Percentiles rank a stretch among this genome's conserved stretches.
Evolutionary conservation across 2,888 invertebrate genomes (phyloP).

Genomic region (Scrobipalpa costella): DNA sequence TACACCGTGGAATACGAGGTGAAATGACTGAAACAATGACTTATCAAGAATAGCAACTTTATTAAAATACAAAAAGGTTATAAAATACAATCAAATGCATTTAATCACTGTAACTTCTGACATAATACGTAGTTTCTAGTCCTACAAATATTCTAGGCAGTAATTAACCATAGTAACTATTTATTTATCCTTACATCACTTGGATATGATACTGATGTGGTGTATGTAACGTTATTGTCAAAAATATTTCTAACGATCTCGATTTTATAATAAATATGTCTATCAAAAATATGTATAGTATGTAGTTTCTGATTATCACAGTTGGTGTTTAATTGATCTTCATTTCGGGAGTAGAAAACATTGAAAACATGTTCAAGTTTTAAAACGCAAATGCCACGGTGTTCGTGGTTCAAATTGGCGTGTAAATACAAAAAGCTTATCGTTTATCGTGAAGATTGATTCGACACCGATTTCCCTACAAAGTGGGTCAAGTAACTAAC

Average conservation of each 20-base stretch:
- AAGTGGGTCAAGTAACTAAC: not conserved
- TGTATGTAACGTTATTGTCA: slow-evolving; percentile 32
- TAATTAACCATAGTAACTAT: slow-evolving; percentile 49
- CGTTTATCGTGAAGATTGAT: not conserved
- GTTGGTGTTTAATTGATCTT: not conserved
- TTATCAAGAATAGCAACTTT: slow-evolving; percentile 79
- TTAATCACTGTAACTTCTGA: slow-evolving; percentile 74
- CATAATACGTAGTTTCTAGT: slow-evolving; percentile 55
- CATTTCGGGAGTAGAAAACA: not conserved
- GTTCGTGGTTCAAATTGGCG: not conserved
- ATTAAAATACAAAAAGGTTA: slow-evolving; percentile 80
- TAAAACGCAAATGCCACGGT: not conserved
- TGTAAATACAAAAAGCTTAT: not conserved
- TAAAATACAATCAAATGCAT: slow-evolving; percentile 81
- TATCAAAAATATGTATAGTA: slow-evolving; percentile 25
- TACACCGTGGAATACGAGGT: not conserved
- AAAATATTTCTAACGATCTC: slow-evolving; percentile 15
- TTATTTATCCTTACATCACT: slow-evolving; percentile 52
- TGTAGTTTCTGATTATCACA: slow-evolving; percentile 24
- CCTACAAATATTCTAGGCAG: slow-evolving; percentile 66
- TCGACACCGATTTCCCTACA: slow-evolving; percentile 1
- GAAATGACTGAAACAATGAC: slow-evolving; percentile 27
- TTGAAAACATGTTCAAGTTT: not conserved
- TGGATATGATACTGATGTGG: slow-evolving; percentile 42
- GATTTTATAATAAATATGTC: slow-evolving; percentile 14